These are phyloP conservation scores for Sebastes dallii DNA, from an alignment of 2,797 vertebrate genomes.

Conservation along the genomic window DNA sequence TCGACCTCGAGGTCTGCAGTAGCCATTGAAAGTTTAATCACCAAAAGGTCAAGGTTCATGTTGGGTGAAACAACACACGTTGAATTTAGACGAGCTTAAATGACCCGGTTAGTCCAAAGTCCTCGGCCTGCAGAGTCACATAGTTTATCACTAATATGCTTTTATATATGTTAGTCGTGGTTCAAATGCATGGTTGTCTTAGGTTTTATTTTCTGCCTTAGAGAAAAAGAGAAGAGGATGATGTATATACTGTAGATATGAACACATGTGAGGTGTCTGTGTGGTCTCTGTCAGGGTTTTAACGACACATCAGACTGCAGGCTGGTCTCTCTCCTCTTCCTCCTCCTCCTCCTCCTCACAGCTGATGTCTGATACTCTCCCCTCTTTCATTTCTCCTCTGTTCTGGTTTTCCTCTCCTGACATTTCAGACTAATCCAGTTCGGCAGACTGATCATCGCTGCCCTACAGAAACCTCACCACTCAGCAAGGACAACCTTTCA, in stretches of 20 bases:
- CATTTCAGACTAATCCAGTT: slow-evolving; percentile 68
- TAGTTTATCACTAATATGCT: neutral
- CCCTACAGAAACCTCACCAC: slow-evolving; percentile 49
- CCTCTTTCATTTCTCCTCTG: slow-evolving; percentile 63
- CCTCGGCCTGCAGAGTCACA: neutral
- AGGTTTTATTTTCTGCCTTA: neutral
- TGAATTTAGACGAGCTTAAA: neutral
- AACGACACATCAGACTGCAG: slow-evolving; percentile 51
- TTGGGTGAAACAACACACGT: neutral
- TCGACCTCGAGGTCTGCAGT: slow-evolving; percentile 3
- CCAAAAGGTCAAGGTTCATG: slow-evolving; percentile 20
- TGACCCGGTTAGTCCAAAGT: neutral
- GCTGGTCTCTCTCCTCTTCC: slow-evolving; percentile 9
- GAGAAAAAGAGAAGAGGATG: neutral
- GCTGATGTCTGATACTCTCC: slow-evolving; percentile 56
- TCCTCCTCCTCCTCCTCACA: slow-evolving; percentile 25
- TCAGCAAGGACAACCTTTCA: slow-evolving; percentile 35
- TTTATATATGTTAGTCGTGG: neutral
- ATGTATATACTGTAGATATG: neutral
- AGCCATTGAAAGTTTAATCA: neutral
- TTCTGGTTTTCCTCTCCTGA: slow-evolving; percentile 56
- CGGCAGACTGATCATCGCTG: slow-evolving; percentile 59
- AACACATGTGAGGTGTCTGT: neutral
- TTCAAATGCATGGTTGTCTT: neutral
- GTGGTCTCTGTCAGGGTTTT: slow-evolving; percentile 19